phyloP scores from a whole-genome alignment of 2,797 vertebrate species.

The Nannoperca australis region DNA sequence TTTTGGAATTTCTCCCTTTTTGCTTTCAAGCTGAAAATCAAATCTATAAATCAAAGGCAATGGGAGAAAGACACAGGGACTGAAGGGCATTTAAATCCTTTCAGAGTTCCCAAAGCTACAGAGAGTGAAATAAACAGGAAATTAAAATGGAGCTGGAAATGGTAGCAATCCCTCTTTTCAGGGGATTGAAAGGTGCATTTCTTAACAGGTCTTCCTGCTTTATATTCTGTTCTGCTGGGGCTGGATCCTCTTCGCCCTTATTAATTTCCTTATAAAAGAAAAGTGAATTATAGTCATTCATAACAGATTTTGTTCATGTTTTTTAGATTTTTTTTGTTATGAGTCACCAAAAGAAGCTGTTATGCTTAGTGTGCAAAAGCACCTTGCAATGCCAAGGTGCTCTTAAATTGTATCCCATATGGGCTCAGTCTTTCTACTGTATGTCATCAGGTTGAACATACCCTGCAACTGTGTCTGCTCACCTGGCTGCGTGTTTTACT shows the following conservation, averaged over 20 bases:
- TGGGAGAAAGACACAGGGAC: conserved; percentile 72
- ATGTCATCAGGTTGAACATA: conserved; percentile 35
- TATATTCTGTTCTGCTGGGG: conserved; percentile 67
- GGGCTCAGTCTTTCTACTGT: conserved; percentile 9
- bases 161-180: conserved; percentile 74
- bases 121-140: conserved; percentile 81
- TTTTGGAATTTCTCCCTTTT: conserved; percentile 71
- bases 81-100: conserved; percentile 83
- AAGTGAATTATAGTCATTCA: conserved; percentile 45
- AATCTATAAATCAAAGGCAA: conserved; percentile 84
- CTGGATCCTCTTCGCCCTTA: conserved; percentile 52
- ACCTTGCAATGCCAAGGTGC: not conserved
- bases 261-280: conserved; percentile 61
- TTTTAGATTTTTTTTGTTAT: not conserved
- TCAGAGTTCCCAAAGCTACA: conserved; percentile 76
- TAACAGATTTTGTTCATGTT: conserved; percentile 6
- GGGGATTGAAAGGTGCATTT: conserved; percentile 72
- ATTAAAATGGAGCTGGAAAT: conserved; percentile 81
- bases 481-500: conserved; percentile 44
- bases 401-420: conserved; percentile 17
- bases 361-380: conserved; percentile 26
- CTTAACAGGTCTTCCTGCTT: conserved; percentile 62
- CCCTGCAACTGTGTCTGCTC: conserved; percentile 35
- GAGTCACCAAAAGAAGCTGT: conserved; percentile 8
- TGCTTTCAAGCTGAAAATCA: conserved; percentile 80